Base-by-base conservation (phyloP, 1,140 invertebrate genomes). In the Drosophila nebulosa region DNA sequence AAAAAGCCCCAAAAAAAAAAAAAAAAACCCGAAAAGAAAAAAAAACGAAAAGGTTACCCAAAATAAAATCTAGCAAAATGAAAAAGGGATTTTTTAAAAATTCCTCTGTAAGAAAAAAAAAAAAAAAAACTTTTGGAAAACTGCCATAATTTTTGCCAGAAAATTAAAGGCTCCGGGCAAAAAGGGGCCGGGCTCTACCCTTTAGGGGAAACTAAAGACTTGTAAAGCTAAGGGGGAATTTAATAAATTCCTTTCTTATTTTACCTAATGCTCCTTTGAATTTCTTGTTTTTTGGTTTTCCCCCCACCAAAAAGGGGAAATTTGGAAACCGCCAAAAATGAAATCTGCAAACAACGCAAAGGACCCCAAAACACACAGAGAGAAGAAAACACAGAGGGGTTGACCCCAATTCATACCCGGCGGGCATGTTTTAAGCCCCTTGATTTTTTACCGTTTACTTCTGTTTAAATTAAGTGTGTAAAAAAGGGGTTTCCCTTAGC, bases 181-280 rank as follows among this genome's bases (percentile, higher is more conserved):
- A 74, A 66, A 66, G 21, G 24, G 27, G 39, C 26, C 2, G 21
- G 27, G 24, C 9, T 10, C 24, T 46, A 46, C 16, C 39, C 18
- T 7, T 52, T 61, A 58, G 55, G 62, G 71, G 57, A 57, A 58
- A 64, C 59, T 64, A 46, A 55, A 71, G 63, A 57, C 70, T 60
- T 63, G 62, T 58, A 26, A 62, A 69, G 58, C 60, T 72, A 53
- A 77, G 69, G 62, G n/a, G 81, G 81, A 78, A 85, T 85, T 86
- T 85, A 86, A 81, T 78, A 85, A 80, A 85, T 85, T 74, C 50
- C 66, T 55, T 67, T 78, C 30, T 62, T 57, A 73, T 62, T 78
- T 78, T 74, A 74, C 55, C 61, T 56, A 62, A 69, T 59, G 68
- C 50, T 53, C 59, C 79, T 80, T 85, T 86, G 81, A 85, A 85